Conservation (phyloP, 2,113 vertebrate genomes). For the Psophia crepitans region DNA sequence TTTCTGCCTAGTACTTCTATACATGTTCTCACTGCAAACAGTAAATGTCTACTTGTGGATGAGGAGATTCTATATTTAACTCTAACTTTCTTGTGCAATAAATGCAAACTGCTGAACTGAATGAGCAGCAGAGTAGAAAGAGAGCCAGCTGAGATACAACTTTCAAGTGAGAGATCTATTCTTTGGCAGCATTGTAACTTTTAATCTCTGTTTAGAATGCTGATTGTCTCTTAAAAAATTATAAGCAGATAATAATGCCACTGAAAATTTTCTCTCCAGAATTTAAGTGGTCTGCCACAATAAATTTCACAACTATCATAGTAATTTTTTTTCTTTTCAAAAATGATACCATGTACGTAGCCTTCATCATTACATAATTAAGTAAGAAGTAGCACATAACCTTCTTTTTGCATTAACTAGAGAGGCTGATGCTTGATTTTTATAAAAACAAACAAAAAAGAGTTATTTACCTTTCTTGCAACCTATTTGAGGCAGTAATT, state of each 20-base stretch:
- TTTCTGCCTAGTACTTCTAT: not conserved
- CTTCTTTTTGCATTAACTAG: not conserved
- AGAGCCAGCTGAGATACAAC: rapidly evolving
- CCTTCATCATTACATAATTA: not conserved
- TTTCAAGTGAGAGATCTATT: not conserved
- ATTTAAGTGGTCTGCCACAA: not conserved
- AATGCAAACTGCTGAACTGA: not conserved
- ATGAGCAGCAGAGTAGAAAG: not conserved
- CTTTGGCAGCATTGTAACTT: not conserved
- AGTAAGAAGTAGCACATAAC: not conserved
- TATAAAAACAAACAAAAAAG: not conserved
- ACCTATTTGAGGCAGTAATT: not conserved
- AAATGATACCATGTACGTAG: not conserved
- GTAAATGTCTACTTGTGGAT: not conserved
- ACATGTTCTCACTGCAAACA: not conserved
- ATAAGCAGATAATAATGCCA: not conserved
- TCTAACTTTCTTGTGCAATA: not conserved
- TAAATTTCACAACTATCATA: not conserved
- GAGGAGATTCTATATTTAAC: not conserved
- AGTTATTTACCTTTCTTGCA: not conserved
- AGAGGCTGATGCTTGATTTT: not conserved
- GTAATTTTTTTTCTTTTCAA: not conserved
- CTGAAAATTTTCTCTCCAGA: not conserved
- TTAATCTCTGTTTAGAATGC: not conserved
- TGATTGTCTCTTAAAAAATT: not conserved